Base-by-base conservation (phyloP, 2,797 vertebrate species). In the Rhinophrynus dorsalis region DNA sequence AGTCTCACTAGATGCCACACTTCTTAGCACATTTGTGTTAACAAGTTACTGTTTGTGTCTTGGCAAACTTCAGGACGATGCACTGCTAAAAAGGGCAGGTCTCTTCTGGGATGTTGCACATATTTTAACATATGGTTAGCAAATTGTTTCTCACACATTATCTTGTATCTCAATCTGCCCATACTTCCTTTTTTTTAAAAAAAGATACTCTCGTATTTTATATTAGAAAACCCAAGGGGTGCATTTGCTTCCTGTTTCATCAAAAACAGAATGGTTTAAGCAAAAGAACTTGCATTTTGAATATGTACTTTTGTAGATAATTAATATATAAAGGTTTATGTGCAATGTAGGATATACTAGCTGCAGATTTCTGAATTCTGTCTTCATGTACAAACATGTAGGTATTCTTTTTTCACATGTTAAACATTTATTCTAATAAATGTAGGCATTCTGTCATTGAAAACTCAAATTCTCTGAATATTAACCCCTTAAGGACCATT, bases 211-310 rank as follows among this genome's bases (percentile, higher is more conserved):
- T 60, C 8, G 42, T 29, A 23, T 57, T 47, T 17, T 65, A 55
- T 32, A 62, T 37, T 44, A 50, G 23, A 50, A 23, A 8, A 10
- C 6, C 85, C 88, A 84, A 76, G 69, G 85, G 81, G 85, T 82
- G 81, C 56, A 73, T 23, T 13, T 12, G 21, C 21, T 48, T 23
- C 45, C 45, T 9, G 20, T 24, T 48, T 48, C 9, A 24, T 11
- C n/a, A n/a, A n/a, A n/a, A n/a, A n/a, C n/a, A n/a, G n/a, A n/a
- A n/a, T n/a, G n/a, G n/a, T n/a, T n/a, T n/a, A n/a, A n/a, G n/a
- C n/a, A n/a, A n/a, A n/a, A n/a, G n/a, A n/a, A n/a, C n/a, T n/a
- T n/a, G n/a, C n/a, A n/a, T n/a, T n/a, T n/a, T n/a, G 15, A 38
- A 38, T 11, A 38, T 38, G 9, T 30, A 30, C 29, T 38, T 38